Conservation (phyloP, 2,888 invertebrate species). For the Chironomus riparius region DNA sequence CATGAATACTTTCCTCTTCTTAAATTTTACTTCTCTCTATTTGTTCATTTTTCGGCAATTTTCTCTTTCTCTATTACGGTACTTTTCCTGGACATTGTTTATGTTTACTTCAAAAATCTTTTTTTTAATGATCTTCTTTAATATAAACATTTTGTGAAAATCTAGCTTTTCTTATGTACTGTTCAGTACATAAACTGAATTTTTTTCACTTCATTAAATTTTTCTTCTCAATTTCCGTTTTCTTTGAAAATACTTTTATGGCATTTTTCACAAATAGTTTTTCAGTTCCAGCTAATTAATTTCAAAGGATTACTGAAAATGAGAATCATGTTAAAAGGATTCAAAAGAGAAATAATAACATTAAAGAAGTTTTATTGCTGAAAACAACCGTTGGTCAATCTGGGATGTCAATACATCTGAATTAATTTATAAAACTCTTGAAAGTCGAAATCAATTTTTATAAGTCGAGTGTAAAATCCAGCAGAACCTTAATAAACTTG, state of each 20-base stretch:
- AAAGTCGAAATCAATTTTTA: no score
- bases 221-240: neutral
- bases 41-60: neutral
- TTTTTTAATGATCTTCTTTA: slow-evolving; percentile 1
- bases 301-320: no score
- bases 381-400: no score
- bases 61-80: neutral
- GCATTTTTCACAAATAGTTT: neutral
- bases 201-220: neutral
- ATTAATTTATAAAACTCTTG: no score
- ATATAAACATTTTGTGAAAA: neutral
- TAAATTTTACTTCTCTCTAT: no score
- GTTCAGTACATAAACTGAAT: neutral
- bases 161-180: neutral
- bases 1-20: neutral
- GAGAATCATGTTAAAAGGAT: no score
- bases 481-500: no score
- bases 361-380: no score
- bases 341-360: no score
- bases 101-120: neutral
- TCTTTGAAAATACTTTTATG: neutral
- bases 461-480: no score
- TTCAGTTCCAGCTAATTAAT: no score
- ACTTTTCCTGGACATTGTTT: slow-evolving; percentile 14
- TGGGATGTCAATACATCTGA: no score